These are phyloP conservation scores for Eurytoma adleriae DNA, from an alignment of 2,888 invertebrate species.

Conservation along the genomic window DNA sequence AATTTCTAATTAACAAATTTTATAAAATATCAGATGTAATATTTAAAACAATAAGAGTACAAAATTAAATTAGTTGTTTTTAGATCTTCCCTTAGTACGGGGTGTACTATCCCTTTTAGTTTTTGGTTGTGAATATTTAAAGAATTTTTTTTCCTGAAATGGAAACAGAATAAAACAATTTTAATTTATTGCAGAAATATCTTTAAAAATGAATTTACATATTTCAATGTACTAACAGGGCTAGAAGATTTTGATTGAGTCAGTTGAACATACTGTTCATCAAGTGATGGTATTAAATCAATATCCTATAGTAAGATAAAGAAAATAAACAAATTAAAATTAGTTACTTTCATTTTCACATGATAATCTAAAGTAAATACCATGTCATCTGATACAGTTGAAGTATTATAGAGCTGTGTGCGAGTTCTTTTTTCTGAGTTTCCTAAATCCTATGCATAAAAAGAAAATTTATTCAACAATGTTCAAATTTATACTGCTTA, in stretches of 20 bases:
- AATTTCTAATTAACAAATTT: no score
- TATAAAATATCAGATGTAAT: no score
- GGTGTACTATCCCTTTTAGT: conserved; percentile 35
- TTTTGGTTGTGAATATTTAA: conserved; percentile 41
- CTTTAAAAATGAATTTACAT: background rate
- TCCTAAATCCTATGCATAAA: conserved; percentile 10
- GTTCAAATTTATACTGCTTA: background rate
- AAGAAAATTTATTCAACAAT: background rate
- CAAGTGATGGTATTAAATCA: conserved; percentile 47
- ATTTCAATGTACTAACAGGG: conserved; percentile 30
- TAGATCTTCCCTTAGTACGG: conserved; percentile 31
- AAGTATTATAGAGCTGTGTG: conserved; percentile 51
- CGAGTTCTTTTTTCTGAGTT: conserved; percentile 34
- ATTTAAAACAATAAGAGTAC: no score
- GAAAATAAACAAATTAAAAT: conserved; percentile 7
- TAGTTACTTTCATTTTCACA: background rate
- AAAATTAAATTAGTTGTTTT: background rate
- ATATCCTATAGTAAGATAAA: conserved; percentile 44
- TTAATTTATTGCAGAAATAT: no score
- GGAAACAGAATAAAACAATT: no score
- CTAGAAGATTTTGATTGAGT: conserved; percentile 38
- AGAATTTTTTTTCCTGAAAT: conserved; percentile 51
- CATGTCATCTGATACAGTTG: conserved; percentile 53
- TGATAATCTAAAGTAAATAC: conserved; percentile 22
- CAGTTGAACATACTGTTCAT: conserved; percentile 50